Evolutionary conservation across 2,113 vertebrate species (phyloP).

Genomic region (Colossoma macropomum): DNA sequence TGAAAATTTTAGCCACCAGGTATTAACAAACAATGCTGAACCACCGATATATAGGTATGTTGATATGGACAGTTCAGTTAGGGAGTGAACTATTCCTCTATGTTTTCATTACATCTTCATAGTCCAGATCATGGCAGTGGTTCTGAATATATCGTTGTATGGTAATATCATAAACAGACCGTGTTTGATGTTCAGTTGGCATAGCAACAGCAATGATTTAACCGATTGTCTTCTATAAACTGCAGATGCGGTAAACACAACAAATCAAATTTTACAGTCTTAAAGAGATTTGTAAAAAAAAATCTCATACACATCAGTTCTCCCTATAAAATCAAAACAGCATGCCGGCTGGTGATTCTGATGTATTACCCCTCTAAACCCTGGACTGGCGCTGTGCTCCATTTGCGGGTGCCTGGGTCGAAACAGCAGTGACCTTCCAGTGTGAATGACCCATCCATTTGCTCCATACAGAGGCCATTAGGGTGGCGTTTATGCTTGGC

Average conservation of each 20-base stretch:
- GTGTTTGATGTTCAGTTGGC: no score
- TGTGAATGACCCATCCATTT: slow-evolving; percentile 46
- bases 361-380: slow-evolving; percentile 16
- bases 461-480: slow-evolving; percentile 39
- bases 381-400: slow-evolving; percentile 7
- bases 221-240: not conserved
- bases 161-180: no score
- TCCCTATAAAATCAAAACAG: slow-evolving; percentile 21
- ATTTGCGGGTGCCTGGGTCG: slow-evolving; percentile 33
- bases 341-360: slow-evolving; percentile 10
- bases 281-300: not conserved
- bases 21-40: no score
- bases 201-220: not conserved
- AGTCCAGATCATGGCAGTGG: no score
- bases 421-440: slow-evolving; percentile 37
- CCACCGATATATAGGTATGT: no score
- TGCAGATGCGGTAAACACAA: not conserved
- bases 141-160: not conserved
- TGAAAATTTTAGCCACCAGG: not conserved
- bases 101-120: no score
- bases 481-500: slow-evolving; percentile 36
- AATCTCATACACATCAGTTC: slow-evolving; percentile 13
- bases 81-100: no score
- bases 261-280: not conserved
- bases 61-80: no score